Percentiles rank a stretch among this genome's conserved stretches.
phyloP scores from a whole-genome alignment of 2,888 invertebrate genomes.

The Agrotis puta region DNA sequence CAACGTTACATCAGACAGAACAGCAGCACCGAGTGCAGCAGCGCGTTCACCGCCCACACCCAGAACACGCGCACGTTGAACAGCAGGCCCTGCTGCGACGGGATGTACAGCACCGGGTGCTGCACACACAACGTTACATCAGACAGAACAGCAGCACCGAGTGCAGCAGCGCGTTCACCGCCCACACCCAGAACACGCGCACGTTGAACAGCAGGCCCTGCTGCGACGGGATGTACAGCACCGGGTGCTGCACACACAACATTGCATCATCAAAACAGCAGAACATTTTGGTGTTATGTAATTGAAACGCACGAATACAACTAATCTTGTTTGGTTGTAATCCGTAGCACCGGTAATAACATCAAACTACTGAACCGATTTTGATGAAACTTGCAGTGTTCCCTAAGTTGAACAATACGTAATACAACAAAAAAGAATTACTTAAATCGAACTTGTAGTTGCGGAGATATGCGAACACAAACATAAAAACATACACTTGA shows the following conservation, averaged over 20 bases:
- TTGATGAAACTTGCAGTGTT: no score
- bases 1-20: not conserved
- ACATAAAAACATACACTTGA: no score
- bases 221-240: slow-evolving; percentile 96
- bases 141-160: no score
- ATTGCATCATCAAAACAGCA: not conserved
- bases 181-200: slow-evolving; percentile 99
- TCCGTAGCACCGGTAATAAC: no score
- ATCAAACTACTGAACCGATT: no score
- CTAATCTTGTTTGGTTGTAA: no score
- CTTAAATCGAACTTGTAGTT: no score
- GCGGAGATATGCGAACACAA: no score
- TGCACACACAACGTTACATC: not conserved
- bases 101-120: slow-evolving; percentile 90
- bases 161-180: slow-evolving; percentile 94
- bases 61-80: slow-evolving; percentile 98
- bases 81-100: slow-evolving; percentile 95
- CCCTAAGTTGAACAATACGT: no score
- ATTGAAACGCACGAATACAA: no score
- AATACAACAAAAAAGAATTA: no score
- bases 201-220: slow-evolving; percentile 96
- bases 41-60: slow-evolving; percentile 98
- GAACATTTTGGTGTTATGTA: no score
- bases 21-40: slow-evolving; percentile 93
- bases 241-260: slow-evolving; percentile 52